A percentile compares a stretch with the other conserved stretches of the same genome.
Evolutionary conservation across 2,113 vertebrate genomes (phyloP).

Genomic region (Zosterops japonicus): DNA sequence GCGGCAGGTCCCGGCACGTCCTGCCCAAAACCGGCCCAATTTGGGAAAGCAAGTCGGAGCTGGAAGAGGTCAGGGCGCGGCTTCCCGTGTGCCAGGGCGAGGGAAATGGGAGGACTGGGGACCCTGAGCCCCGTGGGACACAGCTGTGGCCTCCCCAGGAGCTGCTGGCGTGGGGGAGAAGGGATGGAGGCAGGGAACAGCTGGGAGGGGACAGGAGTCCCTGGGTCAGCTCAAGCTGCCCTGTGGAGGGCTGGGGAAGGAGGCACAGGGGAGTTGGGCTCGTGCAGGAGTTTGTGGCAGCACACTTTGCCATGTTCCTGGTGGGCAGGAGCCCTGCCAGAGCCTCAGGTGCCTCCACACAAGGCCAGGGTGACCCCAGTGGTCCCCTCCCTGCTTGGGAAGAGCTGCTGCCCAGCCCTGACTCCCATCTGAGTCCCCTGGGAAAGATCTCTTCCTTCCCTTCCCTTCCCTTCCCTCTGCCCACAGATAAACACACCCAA

Average conservation of each 20-base stretch:
- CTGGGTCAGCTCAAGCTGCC: neutral
- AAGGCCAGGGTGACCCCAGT: neutral
- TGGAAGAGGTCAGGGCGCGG: slow-evolving; percentile 54
- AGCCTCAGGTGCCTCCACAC: neutral
- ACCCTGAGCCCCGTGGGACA: neutral
- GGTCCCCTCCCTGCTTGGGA: neutral
- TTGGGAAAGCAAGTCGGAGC: slow-evolving; percentile 37
- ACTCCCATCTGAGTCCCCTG: neutral
- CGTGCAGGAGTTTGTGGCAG: accelerated
- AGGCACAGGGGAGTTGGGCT: neutral
- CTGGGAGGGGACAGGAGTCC: neutral
- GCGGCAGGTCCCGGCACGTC: slow-evolving; percentile 33
- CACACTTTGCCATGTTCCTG: neutral
- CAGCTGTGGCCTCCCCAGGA: neutral
- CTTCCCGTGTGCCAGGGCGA: neutral
- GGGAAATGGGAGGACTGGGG: neutral
- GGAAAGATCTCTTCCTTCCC: neutral
- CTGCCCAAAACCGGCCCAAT: neutral
- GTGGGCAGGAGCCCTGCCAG: neutral
- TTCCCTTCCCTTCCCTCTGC: neutral
- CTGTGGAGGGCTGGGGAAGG: neutral
- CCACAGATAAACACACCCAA: neutral
- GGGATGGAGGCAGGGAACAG: neutral
- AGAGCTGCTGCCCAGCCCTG: neutral
- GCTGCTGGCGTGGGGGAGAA: neutral